These are phyloP conservation scores for Damaliscus lunatus DNA, from an alignment of 2,113 vertebrate genomes.

Conservation along the genomic window DNA sequence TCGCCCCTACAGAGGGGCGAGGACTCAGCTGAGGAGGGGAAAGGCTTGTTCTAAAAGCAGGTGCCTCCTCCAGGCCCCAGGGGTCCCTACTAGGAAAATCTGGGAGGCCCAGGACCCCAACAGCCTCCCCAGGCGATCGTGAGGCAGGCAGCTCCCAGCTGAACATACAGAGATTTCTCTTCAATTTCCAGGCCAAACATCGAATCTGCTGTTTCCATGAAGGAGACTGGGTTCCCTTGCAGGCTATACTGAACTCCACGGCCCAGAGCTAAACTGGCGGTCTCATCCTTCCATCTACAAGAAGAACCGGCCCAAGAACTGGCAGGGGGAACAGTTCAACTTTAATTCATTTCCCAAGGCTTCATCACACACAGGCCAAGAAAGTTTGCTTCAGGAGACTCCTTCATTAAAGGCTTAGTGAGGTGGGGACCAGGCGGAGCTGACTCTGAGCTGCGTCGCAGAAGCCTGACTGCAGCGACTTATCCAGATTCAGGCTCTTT, in stretches of 20 bases:
- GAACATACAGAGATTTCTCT: accelerated
- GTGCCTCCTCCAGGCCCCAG: neutral
- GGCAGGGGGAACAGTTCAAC: too few species aligned
- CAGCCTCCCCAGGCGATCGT: neutral
- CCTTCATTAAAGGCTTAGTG: too few species aligned
- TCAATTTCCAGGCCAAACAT: neutral
- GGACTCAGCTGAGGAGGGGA: neutral
- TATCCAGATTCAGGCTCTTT: neutral
- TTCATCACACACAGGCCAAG: neutral
- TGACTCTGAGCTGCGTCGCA: accelerated
- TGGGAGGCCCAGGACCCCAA: neutral
- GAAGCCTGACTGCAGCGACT: too few species aligned
- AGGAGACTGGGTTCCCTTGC: neutral
- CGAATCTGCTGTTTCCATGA: neutral
- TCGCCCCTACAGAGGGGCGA: accelerated
- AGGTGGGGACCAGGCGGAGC: neutral
- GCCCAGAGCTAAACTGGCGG: accelerated
- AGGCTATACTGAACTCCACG: too few species aligned
- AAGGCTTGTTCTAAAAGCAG: neutral
- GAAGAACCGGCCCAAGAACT: neutral
- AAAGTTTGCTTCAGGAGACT: accelerated
- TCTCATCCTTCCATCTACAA: too few species aligned
- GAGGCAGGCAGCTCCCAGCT: neutral
- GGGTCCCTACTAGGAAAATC: neutral
- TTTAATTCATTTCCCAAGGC: neutral